Evolutionary conservation across 2,113 vertebrate species (phyloP), one percentile per base, ranked within the genome.

Genomic region (Aphyosemion australe): DNA sequence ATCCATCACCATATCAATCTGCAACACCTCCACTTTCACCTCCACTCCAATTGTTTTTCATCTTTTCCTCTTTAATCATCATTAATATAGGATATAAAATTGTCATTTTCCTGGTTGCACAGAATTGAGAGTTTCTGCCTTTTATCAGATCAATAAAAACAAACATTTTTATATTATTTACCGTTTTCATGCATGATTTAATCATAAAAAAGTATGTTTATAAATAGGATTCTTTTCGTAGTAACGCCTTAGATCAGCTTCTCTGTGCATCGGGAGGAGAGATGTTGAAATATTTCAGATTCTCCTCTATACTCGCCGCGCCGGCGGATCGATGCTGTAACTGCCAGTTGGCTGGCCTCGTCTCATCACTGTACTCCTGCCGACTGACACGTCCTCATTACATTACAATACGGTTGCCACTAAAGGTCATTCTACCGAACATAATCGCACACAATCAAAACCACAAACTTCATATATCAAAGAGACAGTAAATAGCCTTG

Each of bases 361-460:
- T 91, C 89, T 94, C 94, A 92, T 96, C 94, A 95, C 93, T 94
- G 95, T 95, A 93, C 87, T 94, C 90, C 92, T 74, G 93, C 94
- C 94, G 94, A 95, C 95, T 94, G 95, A 96, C 96, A 96, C 93
- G 92, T 96, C 95, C 97, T 98, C 96, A 97, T 98, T 99, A 98
- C 94, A 95, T 95, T 97, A 96, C 96, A 96, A 94, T 98, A 96
- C 95, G 94, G 94, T 96, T 95, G 95, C 94, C 94, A 96, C 94
- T 95, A 98, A 99, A 99, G 97, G 97, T 99, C 97, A 99, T 94
- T 95, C 94, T 95, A 96, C 94, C 94, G 95, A 97, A 96, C 95
- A 97, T 97, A 97, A 98, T 97, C 96, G 96, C 95, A 95, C 94
- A 95, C 96, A 98, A 98, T 98, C 96, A 97, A 97, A 98, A 94